Evolutionary conservation across 2,888 invertebrate genomes (phyloP), one percentile per base, ranked within the genome.

Genomic region (Tinea pellionella): DNA sequence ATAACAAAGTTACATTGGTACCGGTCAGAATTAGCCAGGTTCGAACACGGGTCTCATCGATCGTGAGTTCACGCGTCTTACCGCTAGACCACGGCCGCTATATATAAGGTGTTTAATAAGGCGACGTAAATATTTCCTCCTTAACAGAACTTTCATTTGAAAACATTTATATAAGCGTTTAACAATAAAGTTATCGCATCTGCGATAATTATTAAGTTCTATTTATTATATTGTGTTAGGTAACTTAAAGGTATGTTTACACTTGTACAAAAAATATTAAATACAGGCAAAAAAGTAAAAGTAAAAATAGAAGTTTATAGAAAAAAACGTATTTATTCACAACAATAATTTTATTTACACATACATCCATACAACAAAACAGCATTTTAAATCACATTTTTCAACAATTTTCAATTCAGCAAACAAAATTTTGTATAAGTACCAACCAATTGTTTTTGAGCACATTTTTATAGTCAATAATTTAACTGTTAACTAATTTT

Each of bases 381-480:
- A 16, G 47, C 47, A 47, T n/a, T n/a, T n/a, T 16, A 47, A n/a
- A 16, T 16, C 15, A 47, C 47, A 15, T 16, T 47, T 47, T 15
- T 15, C 13, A 16, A 7, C 47, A 47, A 47, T 47, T 8, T 15
- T 15, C n/a, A n/a, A n/a, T n/a, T n/a, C n/a, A 47, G 9, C 9
- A 2, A 37, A 37, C 37, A 37, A 12, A 47, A 47, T 47, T 47
- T 47, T n/a, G 32, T 32, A 57, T 57, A 57, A 57, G 57, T 57
- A 57, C 57, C 32, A 13, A 15, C 57, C 57, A 57, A 57, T 32
- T 57, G 32, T 32, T 24, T 18, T 57, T 57, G 57, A 32, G 30
- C 57, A 57, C 29, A 57, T 4, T 30, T 32, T 32, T 32, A 32
- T n/a, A 57, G 57, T 32, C 53, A 18, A 24, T 53, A 53, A 24